Evolutionary conservation across 2,888 invertebrate genomes (phyloP), one percentile per base, ranked within the genome.

Genomic region (Lasioglossum zephyrum): DNA sequence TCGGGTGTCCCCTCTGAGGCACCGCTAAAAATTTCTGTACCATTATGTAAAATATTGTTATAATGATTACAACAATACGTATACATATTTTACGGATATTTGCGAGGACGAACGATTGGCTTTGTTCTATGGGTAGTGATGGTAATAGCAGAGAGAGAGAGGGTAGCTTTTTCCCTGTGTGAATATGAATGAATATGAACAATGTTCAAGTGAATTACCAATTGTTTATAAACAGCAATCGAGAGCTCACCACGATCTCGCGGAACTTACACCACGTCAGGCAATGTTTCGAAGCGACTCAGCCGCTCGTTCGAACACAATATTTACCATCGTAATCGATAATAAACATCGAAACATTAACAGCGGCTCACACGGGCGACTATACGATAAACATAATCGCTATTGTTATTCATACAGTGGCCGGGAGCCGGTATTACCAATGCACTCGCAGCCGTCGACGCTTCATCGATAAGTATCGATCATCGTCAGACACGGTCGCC

Each of bases 401-500:
- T 74, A n/a, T 57, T 57, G 39, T 74, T 57, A 57, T 41, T 41
- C 57, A 26, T 57, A 41, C 39, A 39, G 18, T 26, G 39, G 26
- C 74, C 41, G 13, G 36, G 26, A 63, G 22, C 70, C 26, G n/a
- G 57, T 26, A 39, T 74, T 74, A 57, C 53, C 36, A 53, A 53
- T 74, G 53, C 13, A n/a, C 39, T 63, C 63, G n/a, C 53, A 22
- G 6, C 60, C 13, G 22, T 44, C 31, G 18, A 41, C 41, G 26
- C 13, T n/a, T 77, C 49, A 18, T 69, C 69, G 69, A 69, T 53
- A 53, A 44, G 13, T 66, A 69, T 76, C 44, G 76, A 47, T 26
- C 63, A 63, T 63, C 63, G 63, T 63, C 63, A 36, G 63, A 63
- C 63, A 31, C 18, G 63, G 18, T 26, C 16, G 63, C 5, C 63